Conservation (phyloP, 2,888 invertebrate species). For the Oxyteleia sp. region DNA sequence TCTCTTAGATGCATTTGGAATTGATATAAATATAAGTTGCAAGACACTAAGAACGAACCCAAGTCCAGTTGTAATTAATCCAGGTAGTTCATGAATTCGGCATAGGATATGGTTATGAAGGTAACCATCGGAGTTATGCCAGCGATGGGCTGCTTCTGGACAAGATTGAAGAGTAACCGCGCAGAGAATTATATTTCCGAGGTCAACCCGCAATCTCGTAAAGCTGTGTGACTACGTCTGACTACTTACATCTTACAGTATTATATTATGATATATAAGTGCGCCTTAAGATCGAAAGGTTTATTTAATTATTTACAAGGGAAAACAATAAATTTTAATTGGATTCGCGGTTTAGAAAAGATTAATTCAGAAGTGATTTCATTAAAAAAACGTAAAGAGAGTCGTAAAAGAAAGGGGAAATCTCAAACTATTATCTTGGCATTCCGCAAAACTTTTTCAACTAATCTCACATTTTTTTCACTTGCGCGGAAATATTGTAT, state of each 20-base stretch:
- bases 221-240: constrained; percentile 68
- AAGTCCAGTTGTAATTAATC: constrained; percentile 75
- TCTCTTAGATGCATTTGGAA: too few relatives aligned
- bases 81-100: constrained; percentile 80
- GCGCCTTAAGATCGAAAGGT: constrained; percentile 36
- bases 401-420: constrained; percentile 16
- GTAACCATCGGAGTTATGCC: constrained; percentile 81
- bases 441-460: constrained; percentile 62
- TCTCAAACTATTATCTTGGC: constrained; percentile 62
- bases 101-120: constrained; percentile 79
- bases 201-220: constrained; percentile 83
- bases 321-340: constrained; percentile 22
- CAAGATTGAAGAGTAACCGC: constrained; percentile 83
- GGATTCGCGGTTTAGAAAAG: neutral
- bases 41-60: constrained; percentile 45
- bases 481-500: constrained; percentile 62
- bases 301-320: constrained; percentile 38
- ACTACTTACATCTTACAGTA: constrained; percentile 62
- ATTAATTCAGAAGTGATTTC: too few relatives aligned
- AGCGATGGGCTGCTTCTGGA: constrained; percentile 81
- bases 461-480: constrained; percentile 70
- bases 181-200: constrained; percentile 84
- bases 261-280: constrained; percentile 48
- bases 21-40: constrained; percentile 58
- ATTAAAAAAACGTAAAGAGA: constrained; percentile 36